Evolutionary conservation across 2,888 invertebrate species (phyloP), one percentile per base, ranked within the genome.

Genomic region (Epiblema foenella): DNA sequence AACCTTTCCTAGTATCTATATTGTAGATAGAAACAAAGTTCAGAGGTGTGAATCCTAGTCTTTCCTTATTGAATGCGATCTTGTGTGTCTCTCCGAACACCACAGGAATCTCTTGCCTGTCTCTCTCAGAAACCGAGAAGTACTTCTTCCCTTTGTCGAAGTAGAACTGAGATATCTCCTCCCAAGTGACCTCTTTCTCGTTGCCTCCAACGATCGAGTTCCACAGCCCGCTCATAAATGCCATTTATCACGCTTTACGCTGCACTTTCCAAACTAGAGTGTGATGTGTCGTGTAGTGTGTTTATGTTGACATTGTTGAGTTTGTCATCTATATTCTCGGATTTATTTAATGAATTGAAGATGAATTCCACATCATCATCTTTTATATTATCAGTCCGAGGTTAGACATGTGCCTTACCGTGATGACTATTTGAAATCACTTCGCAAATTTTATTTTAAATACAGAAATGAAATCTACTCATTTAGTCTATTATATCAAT

Each of bases 1-100:
- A 88, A 96, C 96, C 96, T 96, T 95, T 95, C 81, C 94, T 94
- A 20, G 95, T 94, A 78, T 95, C 94, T 77, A 96, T 91, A 85
- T 94, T 94, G 88, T 92, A 96, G 77, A 94, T 87, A 29, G 95
- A 94, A 75, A 95, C 86, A 80, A 95, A 95, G 75, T 94, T 95
- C 65, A 95, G 78, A 0, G 96, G 96, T 3, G 91, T 90, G 77
- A 95, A 85, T 66, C 94, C 95, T 51, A 94, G 89, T 54, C 92
- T 94, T 54, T 88, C 85, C 74, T 89, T 90, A 78, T 94, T 94
- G 73, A 92, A 92, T 0, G 83, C 74, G 54, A 93, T 92, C 67
- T 91, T 88, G 71, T 93, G 95, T 1, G 93, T 87, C 80, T 94
- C 94, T 56, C 91, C 86, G 80, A 95, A 95, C 75, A 95, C 95